Evolutionary conservation across 2,797 vertebrate species (phyloP), one percentile per base, ranked within the genome.

Genomic region (Semaprochilodus insignis): DNA sequence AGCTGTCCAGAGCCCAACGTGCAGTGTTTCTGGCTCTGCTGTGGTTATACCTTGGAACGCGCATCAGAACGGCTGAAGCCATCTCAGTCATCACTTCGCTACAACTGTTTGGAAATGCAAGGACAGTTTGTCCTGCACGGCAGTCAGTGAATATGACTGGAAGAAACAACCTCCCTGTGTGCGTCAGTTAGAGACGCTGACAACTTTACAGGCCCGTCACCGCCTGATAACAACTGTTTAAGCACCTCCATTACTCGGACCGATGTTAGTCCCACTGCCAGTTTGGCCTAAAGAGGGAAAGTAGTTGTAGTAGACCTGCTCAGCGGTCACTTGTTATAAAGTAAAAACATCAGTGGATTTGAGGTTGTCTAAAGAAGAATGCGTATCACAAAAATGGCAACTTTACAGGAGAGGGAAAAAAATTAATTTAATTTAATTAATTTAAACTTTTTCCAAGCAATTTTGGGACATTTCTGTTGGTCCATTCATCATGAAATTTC

Each of bases 1-100:
- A 78, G 51, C 57, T 52, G 55, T 25, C 55, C 70, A 54, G 31
- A 72, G 66, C 48, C 54, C 51, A 83, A 78, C 60, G 63, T 83
- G 70, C 70, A 15, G 44, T 59, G 59, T 74, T 78, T 67, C 62
- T 69, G 31, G 17, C 27, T 74, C 62, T 14, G 27, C 67, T 83
- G 51, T n/a, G 21, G 75, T 82, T 82, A 57, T 17, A 74, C 21
- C 51, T 59, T 66, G 65, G 74, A 60, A 77, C 77, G 59, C 34
- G 11, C 59, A 66, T 4, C 19, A 57, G 25, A 34, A 21, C 76
- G 74, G 70, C 65, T 36, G 31, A 74, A 78, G 70, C 23, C 69
- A 74, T 69, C 78, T 16, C n/a, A 6, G 31, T 36, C 14, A 57
- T 74, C 21, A 36, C 19, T 36, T 77, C 25, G 7, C 69, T 78